Conservation (phyloP, 2,797 vertebrate genomes). For the Lagodon rhomboides region DNA sequence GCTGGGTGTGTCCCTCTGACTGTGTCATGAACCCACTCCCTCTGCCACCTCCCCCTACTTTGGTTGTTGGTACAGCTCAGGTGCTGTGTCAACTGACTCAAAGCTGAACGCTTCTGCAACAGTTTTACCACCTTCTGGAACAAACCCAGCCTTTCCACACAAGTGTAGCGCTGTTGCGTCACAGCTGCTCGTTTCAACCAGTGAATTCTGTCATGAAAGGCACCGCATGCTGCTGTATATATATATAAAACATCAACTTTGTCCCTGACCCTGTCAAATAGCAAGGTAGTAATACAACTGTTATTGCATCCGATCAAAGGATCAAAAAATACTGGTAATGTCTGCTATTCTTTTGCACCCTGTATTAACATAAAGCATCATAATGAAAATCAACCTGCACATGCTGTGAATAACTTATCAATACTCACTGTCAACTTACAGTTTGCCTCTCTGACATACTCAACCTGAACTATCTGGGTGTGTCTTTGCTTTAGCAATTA, state of each 20-base stretch:
- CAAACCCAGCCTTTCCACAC: background rate
- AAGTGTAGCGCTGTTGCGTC: background rate
- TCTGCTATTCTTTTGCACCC: background rate
- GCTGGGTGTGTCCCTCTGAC: background rate
- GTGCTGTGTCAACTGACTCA: background rate
- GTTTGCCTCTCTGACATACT: slow-evolving; percentile 6
- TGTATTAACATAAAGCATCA: background rate
- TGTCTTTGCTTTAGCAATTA: slow-evolving; percentile 16
- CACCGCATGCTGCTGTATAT: background rate
- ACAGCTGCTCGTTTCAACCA: background rate
- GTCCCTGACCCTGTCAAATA: background rate
- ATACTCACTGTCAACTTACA: background rate
- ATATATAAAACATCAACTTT: background rate
- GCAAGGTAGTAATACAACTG: background rate
- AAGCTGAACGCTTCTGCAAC: background rate
- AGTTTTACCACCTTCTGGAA: background rate
- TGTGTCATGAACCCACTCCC: background rate
- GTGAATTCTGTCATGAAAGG: background rate
- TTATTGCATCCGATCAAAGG: background rate
- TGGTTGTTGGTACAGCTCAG: background rate
- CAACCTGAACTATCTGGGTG: slow-evolving; percentile 31
- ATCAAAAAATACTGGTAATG: background rate
- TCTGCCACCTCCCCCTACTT: background rate
- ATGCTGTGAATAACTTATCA: background rate
- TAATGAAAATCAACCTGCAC: too few species aligned